Percentiles rank a stretch among this genome's conserved stretches.
Evolutionary conservation across 2,888 invertebrate genomes (phyloP).

Genomic region (Leptinotarsa tumamoca): DNA sequence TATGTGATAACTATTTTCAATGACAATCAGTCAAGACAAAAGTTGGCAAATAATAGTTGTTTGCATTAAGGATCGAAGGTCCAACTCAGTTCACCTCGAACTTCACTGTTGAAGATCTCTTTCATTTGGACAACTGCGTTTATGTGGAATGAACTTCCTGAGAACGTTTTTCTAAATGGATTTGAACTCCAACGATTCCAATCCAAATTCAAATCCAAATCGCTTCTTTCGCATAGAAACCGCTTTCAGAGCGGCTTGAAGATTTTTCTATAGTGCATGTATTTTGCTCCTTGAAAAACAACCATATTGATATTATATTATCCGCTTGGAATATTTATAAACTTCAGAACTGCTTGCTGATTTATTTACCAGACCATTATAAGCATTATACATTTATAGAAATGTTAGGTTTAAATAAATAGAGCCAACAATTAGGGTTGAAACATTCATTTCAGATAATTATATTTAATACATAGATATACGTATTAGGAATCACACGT

Average conservation of each 20-base stretch:
- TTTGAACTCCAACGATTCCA: no score
- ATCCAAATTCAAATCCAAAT: no score
- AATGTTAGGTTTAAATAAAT: background rate
- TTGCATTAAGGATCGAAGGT: background rate
- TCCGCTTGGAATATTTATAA: background rate
- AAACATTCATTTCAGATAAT: background rate
- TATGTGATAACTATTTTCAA: background rate
- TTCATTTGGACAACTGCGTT: no score
- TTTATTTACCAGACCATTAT: background rate
- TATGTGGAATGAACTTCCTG: no score
- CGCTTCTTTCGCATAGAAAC: no score
- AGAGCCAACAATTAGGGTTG: background rate
- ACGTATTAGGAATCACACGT: no score
- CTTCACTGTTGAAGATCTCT: no score
- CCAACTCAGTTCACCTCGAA: no score
- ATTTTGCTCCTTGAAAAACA: background rate
- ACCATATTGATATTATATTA: background rate
- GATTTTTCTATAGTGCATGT: no score
- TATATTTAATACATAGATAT: background rate
- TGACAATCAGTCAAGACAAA: background rate
- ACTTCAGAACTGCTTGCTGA: background rate
- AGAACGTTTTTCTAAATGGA: no score
- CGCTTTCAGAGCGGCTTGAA: no score
- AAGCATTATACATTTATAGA: background rate
- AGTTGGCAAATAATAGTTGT: background rate